Percentiles rank a stretch among this genome's conserved stretches.
phyloP scores from a whole-genome alignment of 1,140 invertebrate genomes.

The Drosophila jambulina region DNA sequence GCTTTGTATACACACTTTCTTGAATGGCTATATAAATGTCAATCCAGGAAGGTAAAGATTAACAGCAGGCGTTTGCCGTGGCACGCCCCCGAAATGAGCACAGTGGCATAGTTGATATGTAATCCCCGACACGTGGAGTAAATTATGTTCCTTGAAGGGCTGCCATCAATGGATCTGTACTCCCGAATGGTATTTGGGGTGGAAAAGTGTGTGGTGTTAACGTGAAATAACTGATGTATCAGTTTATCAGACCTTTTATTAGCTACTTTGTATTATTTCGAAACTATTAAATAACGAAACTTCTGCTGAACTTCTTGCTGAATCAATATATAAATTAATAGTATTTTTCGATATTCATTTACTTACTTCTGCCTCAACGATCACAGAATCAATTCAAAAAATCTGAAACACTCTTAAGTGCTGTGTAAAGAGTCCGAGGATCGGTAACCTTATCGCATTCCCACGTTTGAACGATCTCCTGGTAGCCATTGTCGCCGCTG shows the following conservation, averaged over 20 bases:
- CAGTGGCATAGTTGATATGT: conserved; percentile 59
- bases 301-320: background rate
- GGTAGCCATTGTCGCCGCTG: conserved; percentile 6
- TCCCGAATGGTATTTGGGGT: conserved; percentile 30
- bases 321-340: background rate
- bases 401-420: background rate
- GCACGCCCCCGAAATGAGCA: conserved; percentile 41
- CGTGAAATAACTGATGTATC: conserved; percentile 12
- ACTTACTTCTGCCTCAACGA: background rate
- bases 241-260: conserved; percentile 11
- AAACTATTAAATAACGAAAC: background rate
- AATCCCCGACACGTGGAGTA: conserved; percentile 70
- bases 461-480: conserved; percentile 19
- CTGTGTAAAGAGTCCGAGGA: background rate
- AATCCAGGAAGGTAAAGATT: conserved; percentile 26
- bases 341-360: background rate
- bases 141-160: conserved; percentile 59
- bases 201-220: conserved; percentile 12
- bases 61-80: conserved; percentile 26
- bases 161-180: conserved; percentile 26
- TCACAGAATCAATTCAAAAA: background rate
- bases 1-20: background rate
- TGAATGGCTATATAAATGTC: conserved; percentile 27
- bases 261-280: background rate
- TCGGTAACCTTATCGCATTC: conserved; percentile 6